Conservation (phyloP, 2,113 vertebrate genomes). For the Podarcis muralis region DNA sequence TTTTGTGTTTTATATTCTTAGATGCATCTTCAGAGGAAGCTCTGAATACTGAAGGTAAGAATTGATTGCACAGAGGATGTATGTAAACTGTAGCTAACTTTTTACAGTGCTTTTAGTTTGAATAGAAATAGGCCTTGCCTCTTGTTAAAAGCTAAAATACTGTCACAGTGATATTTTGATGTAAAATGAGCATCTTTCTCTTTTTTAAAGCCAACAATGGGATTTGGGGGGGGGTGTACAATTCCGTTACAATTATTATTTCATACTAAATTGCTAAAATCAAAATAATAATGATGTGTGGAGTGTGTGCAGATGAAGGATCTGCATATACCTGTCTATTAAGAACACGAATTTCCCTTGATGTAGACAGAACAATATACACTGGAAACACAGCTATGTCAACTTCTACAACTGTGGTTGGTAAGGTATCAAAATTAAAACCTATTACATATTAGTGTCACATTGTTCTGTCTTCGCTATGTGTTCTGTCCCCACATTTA, state of each 20-base stretch:
- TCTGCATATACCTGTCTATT: background rate
- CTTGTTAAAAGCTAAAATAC: background rate
- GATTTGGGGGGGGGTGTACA: background rate
- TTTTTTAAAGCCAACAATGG: background rate
- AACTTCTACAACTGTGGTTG: background rate
- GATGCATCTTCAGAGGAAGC: conserved; percentile 50
- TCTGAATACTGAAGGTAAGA: conserved; percentile 60
- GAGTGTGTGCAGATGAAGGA: background rate
- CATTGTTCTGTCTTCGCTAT: background rate
- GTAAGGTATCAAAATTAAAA: conserved; percentile 20
- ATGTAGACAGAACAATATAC: background rate
- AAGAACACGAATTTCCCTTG: conserved; percentile 1
- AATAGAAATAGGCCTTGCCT: background rate
- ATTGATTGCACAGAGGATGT: background rate
- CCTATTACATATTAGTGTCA: background rate
- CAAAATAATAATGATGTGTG: background rate
- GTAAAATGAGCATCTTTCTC: background rate
- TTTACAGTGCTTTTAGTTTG: background rate
- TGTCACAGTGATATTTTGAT: background rate
- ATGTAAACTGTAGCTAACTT: background rate
- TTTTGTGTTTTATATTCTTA: conserved; percentile 46
- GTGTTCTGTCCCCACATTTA: background rate
- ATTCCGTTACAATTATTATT: background rate
- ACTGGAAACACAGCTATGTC: background rate
- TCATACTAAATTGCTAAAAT: background rate